These are phyloP conservation scores for Cynodonichthys magdalenae DNA, from an alignment of 2,797 vertebrate species.

Conservation along the genomic window DNA sequence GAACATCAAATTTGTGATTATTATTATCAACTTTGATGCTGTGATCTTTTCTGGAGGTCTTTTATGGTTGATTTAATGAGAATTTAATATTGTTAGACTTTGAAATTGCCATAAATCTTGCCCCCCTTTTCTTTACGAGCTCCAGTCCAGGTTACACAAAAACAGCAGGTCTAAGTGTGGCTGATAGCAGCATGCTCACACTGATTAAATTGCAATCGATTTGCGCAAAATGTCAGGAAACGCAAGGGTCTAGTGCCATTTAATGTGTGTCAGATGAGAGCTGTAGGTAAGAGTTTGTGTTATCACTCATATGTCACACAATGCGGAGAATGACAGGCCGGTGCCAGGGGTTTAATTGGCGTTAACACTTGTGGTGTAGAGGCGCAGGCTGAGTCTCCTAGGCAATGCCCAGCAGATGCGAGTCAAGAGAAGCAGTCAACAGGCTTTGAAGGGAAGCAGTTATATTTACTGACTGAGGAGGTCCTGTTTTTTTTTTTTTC, in stretches of 20 bases:
- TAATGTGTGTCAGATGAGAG: slow-evolving; percentile 74
- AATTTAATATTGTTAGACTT: slow-evolving; percentile 47
- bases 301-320: slow-evolving; percentile 77
- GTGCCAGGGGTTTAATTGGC: slow-evolving; percentile 78
- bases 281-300: slow-evolving; percentile 75
- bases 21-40: slow-evolving; percentile 57
- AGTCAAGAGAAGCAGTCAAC: slow-evolving; percentile 69
- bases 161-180: slow-evolving; percentile 66
- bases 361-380: slow-evolving; percentile 64
- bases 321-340: slow-evolving; percentile 72
- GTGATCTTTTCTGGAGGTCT: slow-evolving; percentile 39
- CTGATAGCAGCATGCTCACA: slow-evolving; percentile 66
- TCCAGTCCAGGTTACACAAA: slow-evolving; percentile 48
- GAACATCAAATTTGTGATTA: slow-evolving; percentile 67
- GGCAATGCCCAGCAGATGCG: slow-evolving; percentile 68
- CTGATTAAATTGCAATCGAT: slow-evolving; percentile 83
- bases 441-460: slow-evolving; percentile 68
- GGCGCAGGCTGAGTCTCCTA: slow-evolving; percentile 53
- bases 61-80: slow-evolving; percentile 37
- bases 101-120: slow-evolving; percentile 34
- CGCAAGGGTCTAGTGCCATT: slow-evolving; percentile 74
- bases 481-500: slow-evolving; percentile 33
- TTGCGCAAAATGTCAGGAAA: slow-evolving; percentile 81
- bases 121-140: slow-evolving; percentile 1
- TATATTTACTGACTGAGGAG: slow-evolving; percentile 70